Percentiles rank a stretch among this genome's conserved stretches.
These are phyloP conservation scores for Leptura quadrifasciata DNA, from an alignment of 2,888 invertebrate genomes.

Conservation along the genomic window DNA sequence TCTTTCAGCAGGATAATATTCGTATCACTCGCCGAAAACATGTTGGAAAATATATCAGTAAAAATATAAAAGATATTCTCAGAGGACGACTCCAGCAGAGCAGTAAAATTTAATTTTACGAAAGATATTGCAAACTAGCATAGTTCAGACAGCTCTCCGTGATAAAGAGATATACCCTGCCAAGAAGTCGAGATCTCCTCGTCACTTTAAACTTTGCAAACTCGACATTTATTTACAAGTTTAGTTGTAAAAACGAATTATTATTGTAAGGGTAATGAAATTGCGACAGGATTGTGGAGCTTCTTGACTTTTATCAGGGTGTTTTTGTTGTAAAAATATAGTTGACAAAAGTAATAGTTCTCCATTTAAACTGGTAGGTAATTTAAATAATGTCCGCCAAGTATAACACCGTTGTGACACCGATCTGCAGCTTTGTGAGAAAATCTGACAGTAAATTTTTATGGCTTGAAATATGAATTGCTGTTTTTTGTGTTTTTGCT, in stretches of 20 bases:
- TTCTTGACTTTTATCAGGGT: background rate
- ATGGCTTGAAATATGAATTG: too few species aligned
- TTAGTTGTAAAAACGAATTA: constrained; percentile 17
- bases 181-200: background rate
- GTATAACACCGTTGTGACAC: background rate
- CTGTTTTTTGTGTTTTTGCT: too few species aligned
- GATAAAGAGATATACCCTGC: constrained; percentile 39
- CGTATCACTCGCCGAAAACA: constrained; percentile 24
- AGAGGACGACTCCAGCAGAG: constrained; percentile 32
- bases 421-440: background rate
- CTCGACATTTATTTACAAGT: constrained; percentile 32
- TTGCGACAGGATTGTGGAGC: background rate
- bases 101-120: constrained; percentile 54
- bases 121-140: constrained; percentile 50
- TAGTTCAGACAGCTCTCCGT: constrained; percentile 39
- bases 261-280: constrained; percentile 14
- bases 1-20: constrained; percentile 15
- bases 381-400: background rate
- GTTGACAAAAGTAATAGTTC: background rate
- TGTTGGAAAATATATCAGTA: constrained; percentile 32
- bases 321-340: constrained; percentile 7
- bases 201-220: constrained; percentile 24
- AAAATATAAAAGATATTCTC: constrained; percentile 44
- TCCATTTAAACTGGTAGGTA: background rate
- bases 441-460: too few species aligned